Base-by-base conservation (phyloP, 2,888 invertebrate genomes). In the Oegoconia quadripuncta region DNA sequence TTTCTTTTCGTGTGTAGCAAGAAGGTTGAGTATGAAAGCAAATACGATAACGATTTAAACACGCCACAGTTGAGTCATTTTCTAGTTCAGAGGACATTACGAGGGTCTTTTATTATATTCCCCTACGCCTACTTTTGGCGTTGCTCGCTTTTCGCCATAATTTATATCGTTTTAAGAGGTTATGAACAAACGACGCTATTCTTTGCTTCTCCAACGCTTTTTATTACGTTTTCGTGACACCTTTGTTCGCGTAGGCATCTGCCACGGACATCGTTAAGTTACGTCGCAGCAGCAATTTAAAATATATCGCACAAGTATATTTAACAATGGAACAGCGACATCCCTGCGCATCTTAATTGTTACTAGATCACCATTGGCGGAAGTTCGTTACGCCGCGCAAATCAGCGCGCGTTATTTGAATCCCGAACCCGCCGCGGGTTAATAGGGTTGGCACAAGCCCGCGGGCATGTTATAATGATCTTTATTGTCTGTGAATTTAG, bases 391-490 rank as follows among this genome's bases (percentile, higher is more conserved):
- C 60, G 59, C 53, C 53, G 59, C 67, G 47, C 69, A 73, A 78
- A 75, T 74, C 60, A 66, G 63, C 51, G 53, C 37, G 55, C 60
- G 59, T 53, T 64, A 69, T 71, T 75, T 64, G 60, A 74, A 76
- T 70, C 57, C 63, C 48, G 63, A 66, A 60, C 50, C 54, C 56
- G 45, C 43, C 50, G 60, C 48, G 49, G 45, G 47, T 54, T 51
- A 50, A 52, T 59, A 73, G 70, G 74, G 74, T 48, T 68, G 64
- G 47, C 57, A 43, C 39, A 36, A 38, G 68, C 74, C 63, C 47
- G 54, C 47, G 69, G 77, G 67, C 50, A 29, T 50, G 62, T 67
- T 70, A 66, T 80, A 81, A 80, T 70, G 77, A 80, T 53, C 71
- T 66, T 64, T 66, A 75, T 74, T 77, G 73, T 79, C 57, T 65